Evolutionary conservation across 2,113 vertebrate species (phyloP).

Genomic region (Pampusana beccarii): DNA sequence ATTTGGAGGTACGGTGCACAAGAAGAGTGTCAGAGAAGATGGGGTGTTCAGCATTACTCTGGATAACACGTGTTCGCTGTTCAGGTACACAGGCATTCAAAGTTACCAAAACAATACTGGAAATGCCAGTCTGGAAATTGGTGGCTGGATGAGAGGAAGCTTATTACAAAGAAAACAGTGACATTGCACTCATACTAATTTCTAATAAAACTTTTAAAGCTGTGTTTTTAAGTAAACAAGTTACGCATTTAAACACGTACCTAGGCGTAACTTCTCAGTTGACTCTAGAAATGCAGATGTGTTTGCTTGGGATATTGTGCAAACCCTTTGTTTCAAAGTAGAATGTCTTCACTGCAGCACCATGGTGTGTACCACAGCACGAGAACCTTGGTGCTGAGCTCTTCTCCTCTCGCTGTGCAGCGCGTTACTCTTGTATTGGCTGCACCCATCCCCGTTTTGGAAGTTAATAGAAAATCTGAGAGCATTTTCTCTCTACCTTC

Average conservation of each 20-base stretch:
- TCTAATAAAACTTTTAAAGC: not conserved
- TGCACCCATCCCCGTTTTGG: not conserved
- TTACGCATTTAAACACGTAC: not conserved
- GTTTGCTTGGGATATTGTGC: not conserved
- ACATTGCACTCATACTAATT: not conserved
- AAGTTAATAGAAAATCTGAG: not conserved
- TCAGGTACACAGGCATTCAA: constrained; percentile 79
- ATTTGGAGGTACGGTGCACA: constrained; percentile 97
- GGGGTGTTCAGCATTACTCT: constrained; percentile 92
- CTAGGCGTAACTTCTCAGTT: not conserved
- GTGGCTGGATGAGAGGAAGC: not conserved
- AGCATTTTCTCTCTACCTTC: not conserved
- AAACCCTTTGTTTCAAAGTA: not conserved
- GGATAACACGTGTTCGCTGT: constrained; percentile 94
- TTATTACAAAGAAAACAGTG: not conserved
- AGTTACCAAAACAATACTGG: fast-evolving
- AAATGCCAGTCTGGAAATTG: not conserved
- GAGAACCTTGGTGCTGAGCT: not conserved
- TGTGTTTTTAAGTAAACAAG: not conserved
- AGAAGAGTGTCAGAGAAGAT: constrained; percentile 93
- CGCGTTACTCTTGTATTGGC: not conserved
- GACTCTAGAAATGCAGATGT: not conserved
- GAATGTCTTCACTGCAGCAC: fast-evolving
- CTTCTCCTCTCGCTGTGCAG: not conserved
- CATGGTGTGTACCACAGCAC: not conserved